These are phyloP conservation scores for Bufotes viridis DNA, from an alignment of 2,797 vertebrate genomes.

Conservation along the genomic window DNA sequence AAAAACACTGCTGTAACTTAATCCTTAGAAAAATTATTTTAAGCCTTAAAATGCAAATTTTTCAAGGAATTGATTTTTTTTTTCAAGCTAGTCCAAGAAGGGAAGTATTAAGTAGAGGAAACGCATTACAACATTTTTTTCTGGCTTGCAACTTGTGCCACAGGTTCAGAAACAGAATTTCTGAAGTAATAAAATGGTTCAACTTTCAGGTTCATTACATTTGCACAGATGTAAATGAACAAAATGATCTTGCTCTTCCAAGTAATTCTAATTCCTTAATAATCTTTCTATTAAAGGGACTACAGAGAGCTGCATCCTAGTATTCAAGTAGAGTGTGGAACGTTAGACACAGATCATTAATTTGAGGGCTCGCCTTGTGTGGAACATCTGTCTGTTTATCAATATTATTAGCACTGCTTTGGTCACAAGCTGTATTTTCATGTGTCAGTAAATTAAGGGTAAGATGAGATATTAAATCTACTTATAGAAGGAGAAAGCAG, in stretches of 20 bases:
- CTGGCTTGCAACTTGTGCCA: neutral
- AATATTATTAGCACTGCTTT: neutral
- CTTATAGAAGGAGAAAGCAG: neutral
- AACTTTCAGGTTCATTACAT: neutral
- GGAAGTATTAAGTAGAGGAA: conserved; percentile 34
- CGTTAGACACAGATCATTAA: conserved; percentile 40
- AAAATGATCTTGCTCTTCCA: conserved; percentile 12
- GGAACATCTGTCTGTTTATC: conserved; percentile 27
- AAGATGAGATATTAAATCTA: neutral
- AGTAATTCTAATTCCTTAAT: conserved; percentile 14
- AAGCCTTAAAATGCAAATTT: conserved; percentile 52
- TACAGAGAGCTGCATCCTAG: conserved; percentile 4
- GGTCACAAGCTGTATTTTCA: neutral
- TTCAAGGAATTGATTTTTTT: conserved; percentile 28
- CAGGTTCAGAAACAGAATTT: neutral
- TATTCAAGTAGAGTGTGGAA: conserved; percentile 43
- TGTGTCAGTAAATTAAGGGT: neutral
- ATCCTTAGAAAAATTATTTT: conserved; percentile 57
- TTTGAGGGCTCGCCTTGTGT: neutral
- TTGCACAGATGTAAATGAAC: conserved; percentile 15
- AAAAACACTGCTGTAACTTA: conserved; percentile 48
- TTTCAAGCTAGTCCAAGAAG: conserved; percentile 22
- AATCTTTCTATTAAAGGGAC: conserved; percentile 1
- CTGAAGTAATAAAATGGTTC: neutral
- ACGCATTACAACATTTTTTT: neutral